A percentile compares a stretch with the other conserved stretches of the same genome.
Conservation (phyloP, 2,888 invertebrate genomes). For the Volucella zonaria region DNA sequence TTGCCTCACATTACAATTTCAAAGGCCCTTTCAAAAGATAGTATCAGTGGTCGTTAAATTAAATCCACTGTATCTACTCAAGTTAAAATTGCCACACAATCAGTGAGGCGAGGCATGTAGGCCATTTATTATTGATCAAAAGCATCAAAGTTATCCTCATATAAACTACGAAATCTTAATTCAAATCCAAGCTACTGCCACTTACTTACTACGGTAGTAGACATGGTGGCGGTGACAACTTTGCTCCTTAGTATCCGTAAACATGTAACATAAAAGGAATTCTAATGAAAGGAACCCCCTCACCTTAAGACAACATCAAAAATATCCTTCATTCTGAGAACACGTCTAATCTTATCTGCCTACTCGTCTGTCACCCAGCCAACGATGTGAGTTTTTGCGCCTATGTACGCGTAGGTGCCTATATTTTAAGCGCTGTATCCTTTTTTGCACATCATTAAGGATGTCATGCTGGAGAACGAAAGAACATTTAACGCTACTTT, state of each 20-base stretch:
- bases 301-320: slow-evolving; percentile 53
- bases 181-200: slow-evolving; percentile 29
- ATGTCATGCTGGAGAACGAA: slow-evolving; percentile 32
- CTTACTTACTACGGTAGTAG: background rate
- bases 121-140: slow-evolving; percentile 4
- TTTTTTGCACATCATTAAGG: slow-evolving; percentile 56
- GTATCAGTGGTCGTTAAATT: background rate
- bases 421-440: slow-evolving; percentile 53
- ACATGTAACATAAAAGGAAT: slow-evolving; percentile 35
- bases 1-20: no score
- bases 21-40: no score
- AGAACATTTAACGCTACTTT: slow-evolving; percentile 56
- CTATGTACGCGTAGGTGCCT: background rate
- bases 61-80: background rate
- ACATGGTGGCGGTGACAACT: slow-evolving; percentile 16
- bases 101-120: background rate
- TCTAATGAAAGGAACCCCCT: background rate
- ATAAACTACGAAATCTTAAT: slow-evolving; percentile 43
- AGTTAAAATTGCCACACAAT: slow-evolving; percentile 1
- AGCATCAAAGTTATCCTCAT: slow-evolving; percentile 42
- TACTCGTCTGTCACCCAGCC: background rate
- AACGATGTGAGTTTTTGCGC: background rate
- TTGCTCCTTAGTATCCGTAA: slow-evolving; percentile 16
- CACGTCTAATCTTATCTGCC: slow-evolving; percentile 54
- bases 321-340: slow-evolving; percentile 61